A percentile compares a stretch with the other conserved stretches of the same genome.
Conservation (phyloP, 2,888 invertebrate species). For the Caenorhabditis wallacei region DNA sequence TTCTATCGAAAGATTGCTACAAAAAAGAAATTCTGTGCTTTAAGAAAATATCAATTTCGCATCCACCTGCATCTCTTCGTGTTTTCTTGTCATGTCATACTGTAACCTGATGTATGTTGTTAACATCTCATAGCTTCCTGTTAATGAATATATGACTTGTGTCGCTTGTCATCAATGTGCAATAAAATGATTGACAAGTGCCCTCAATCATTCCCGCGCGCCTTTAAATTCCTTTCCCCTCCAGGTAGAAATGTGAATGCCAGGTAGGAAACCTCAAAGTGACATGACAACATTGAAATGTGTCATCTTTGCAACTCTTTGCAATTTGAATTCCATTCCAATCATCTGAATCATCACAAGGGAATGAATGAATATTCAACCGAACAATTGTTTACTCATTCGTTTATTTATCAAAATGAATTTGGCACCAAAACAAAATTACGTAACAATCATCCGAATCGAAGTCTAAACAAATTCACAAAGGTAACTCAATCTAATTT, state of each 20-base stretch:
- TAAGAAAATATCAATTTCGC: no score
- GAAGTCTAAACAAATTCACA: slow-evolving; percentile 17
- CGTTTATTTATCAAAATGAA: slow-evolving; percentile 2
- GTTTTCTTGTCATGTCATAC: neutral
- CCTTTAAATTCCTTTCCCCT: slow-evolving; percentile 13
- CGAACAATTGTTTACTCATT: slow-evolving; percentile 20
- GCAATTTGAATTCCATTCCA: slow-evolving; percentile 31
- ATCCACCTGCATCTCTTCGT: neutral
- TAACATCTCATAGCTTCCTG: slow-evolving; percentile 43
- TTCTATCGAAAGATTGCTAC: no score
- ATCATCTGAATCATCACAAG: neutral
- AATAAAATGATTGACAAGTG: slow-evolving; percentile 50
- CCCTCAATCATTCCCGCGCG: slow-evolving; percentile 25
- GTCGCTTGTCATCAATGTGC: slow-evolving; percentile 50
- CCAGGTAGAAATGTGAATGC: slow-evolving; percentile 37
- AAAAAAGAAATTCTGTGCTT: no score
- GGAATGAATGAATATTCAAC: neutral
- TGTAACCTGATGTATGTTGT: slow-evolving; percentile 26
- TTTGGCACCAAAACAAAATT: slow-evolving; percentile 5
- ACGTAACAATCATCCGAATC: neutral
- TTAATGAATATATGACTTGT: slow-evolving; percentile 46
- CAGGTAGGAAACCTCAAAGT: slow-evolving; percentile 62
- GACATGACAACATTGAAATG: slow-evolving; percentile 64
- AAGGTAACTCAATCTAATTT: slow-evolving; percentile 11
- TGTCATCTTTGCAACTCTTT: slow-evolving; percentile 49